Evolutionary conservation across 2,888 invertebrate genomes (phyloP), one percentile per base, ranked within the genome.

Genomic region (Urechis unicinctus): DNA sequence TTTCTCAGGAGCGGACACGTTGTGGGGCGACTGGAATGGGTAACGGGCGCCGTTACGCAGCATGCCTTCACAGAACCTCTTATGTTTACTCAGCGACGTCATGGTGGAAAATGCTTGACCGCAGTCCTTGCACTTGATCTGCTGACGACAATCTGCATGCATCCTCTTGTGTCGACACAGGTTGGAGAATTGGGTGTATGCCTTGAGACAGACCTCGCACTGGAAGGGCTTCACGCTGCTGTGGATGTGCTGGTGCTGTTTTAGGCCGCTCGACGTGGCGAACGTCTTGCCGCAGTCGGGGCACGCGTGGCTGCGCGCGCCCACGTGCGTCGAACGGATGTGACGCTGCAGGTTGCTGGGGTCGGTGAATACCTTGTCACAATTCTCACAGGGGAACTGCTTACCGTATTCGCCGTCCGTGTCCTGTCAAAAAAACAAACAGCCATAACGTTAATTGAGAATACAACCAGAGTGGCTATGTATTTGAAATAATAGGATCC

Each of bases 191-290:
- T 98, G 98, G 2, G 98, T 98, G 82, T 98, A 98, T 1, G 77
- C 88, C 83, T 98, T 98, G 75, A 88, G 88, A 82, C 98, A 98
- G 46, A 76, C 61, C 47, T 61, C 61, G 52, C 61, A 94, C 84
- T 88, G 88, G 82, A 96, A 97, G 2, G 97, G 97, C 80, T 98
- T 98, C 66, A 95, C 89, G 74, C 91, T 92, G 73, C 92, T 92
- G 83, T 98, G 97, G 70, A 98, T 98, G 81, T 98, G 97, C 31
- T 94, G 93, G 81, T 98, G 97, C 79, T 98, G 98, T 80, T 98
- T 98, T 53, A 98, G 84, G 42, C 98, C 98, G 64, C 94, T 94
- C 58, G 93, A 92, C 42, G 96, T 95, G 49, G 90, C 92, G 81
- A 98, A 98, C 59, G 95, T 95, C 83, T 98, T 98, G 64, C 96